Base-by-base conservation (phyloP, 2,113 vertebrate genomes). In the Cebus imitator region DNA sequence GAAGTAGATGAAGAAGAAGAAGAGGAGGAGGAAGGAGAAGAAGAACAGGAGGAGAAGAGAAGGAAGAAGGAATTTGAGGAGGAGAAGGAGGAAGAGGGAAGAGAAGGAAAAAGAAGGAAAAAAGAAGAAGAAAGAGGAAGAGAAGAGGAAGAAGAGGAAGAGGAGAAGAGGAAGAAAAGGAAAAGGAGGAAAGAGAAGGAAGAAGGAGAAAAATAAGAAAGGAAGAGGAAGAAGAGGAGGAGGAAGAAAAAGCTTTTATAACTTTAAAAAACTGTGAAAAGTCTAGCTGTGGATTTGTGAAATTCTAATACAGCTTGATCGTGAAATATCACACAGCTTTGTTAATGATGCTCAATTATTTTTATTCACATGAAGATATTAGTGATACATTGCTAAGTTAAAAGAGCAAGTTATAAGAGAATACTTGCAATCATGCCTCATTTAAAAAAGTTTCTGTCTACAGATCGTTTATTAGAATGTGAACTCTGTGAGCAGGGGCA, bases 341-440 rank as follows among this genome's bases (percentile, higher is more conserved):
- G 76, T 80, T 86, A 93, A 80, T 95, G n/a, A 55, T 20, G 1
- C 32, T 35, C n/a, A 91, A 64, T 94, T 91, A 55, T 81, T 94
- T 94, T 86, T 72, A 90, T 87, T 87, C 14, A 2, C 48, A 40
- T 52, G 86, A 84, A 79, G 18, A n/a, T 78, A 48, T 58, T 78
- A 83, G 48, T 90, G 82, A 58, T 87, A 8, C 61, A 48, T 55
- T 89, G 61, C 76, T 81, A 76, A 73, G 35, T 81, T 30, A 43
- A 25, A 86, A 85, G 85, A 92, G 66, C 30, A 61, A 8, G 75
- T 57, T 58, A 37, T 52, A 52, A 83, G 64, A 57, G 52, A 93
- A 14, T 32, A 84, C 87, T 20, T 87, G 52, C 7, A 70, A 6
- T n/a, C 35, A 40, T 68, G 48, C 5, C 50, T 90, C 27, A 45